These are phyloP conservation scores for Rhadina sibilatrix DNA, from an alignment of 2,113 vertebrate species.

Conservation along the genomic window DNA sequence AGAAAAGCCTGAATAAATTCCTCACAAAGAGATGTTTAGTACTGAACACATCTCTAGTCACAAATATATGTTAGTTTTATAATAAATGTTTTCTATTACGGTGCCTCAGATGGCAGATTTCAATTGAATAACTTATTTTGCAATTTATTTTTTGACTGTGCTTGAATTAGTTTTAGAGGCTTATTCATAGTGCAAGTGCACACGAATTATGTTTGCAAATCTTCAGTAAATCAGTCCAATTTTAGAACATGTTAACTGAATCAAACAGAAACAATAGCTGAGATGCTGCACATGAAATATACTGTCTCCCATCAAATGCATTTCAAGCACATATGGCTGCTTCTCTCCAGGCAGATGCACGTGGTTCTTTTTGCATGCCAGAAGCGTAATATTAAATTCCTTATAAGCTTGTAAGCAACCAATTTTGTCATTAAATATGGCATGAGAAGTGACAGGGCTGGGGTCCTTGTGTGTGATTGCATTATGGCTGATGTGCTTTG, in stretches of 20 bases:
- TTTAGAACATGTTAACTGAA: constrained; percentile 42
- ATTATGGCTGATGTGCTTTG: not conserved
- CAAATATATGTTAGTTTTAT: constrained; percentile 64
- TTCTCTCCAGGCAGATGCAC: not conserved
- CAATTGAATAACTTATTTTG: constrained; percentile 64
- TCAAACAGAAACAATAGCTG: constrained; percentile 9
- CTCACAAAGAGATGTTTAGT: constrained; percentile 57
- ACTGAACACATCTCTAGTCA: constrained; percentile 26
- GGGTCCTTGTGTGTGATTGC: not conserved
- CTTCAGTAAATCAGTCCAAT: constrained; percentile 47
- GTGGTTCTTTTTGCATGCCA: not conserved
- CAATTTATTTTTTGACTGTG: constrained; percentile 59
- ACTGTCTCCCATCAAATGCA: not conserved
- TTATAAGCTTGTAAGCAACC: not conserved
- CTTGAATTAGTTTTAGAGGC: constrained; percentile 47
- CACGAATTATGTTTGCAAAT: constrained; percentile 47
- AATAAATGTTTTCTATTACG: constrained; percentile 49
- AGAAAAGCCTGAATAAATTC: constrained; percentile 44
- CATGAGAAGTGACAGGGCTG: not conserved
- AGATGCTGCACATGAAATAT: not conserved
- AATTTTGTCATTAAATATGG: constrained; percentile 26
- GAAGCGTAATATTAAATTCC: not conserved
- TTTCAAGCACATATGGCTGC: not conserved
- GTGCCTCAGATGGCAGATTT: constrained; percentile 51
- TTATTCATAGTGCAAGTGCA: constrained; percentile 43